phyloP scores from a whole-genome alignment of 2,113 vertebrate genomes.

The Chelonoidis abingdonii region DNA sequence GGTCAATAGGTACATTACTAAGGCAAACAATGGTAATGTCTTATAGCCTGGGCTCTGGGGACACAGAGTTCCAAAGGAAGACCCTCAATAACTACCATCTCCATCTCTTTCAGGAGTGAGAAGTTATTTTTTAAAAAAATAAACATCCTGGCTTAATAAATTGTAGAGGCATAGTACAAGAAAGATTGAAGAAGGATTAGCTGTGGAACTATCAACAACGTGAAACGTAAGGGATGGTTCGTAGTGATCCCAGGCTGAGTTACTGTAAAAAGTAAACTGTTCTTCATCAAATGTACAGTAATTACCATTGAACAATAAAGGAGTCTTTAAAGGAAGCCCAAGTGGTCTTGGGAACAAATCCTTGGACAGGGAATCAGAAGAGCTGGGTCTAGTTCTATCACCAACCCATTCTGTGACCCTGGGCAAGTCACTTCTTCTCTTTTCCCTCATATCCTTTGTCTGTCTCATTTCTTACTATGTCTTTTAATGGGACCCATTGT shows the following conservation, averaged over 20 bases:
- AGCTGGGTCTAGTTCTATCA: not conserved
- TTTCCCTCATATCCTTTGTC: not conserved
- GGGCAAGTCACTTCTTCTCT: not conserved
- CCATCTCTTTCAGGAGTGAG: not conserved
- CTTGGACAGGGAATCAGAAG: not conserved
- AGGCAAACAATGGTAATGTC: not conserved
- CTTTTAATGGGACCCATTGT: not conserved
- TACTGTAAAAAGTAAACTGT: not conserved
- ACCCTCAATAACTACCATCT: not conserved
- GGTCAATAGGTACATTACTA: not conserved
- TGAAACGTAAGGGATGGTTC: not conserved
- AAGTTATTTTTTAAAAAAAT: not conserved
- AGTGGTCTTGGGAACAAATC: not conserved
- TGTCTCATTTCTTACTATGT: not conserved
- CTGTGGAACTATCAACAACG: not conserved
- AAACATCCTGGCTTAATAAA: accelerated
- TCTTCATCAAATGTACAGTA: not conserved
- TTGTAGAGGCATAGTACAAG: not conserved
- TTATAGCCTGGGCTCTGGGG: not conserved
- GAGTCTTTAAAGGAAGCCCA: not conserved
- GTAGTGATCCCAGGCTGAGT: not conserved
- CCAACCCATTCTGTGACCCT: not conserved
- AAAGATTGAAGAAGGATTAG: not conserved
- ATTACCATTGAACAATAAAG: not conserved
- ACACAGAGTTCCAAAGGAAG: not conserved